Percentiles rank a stretch among this genome's conserved stretches.
phyloP scores from a whole-genome alignment of 2,888 invertebrate species.

The Nudaria mundana region DNA sequence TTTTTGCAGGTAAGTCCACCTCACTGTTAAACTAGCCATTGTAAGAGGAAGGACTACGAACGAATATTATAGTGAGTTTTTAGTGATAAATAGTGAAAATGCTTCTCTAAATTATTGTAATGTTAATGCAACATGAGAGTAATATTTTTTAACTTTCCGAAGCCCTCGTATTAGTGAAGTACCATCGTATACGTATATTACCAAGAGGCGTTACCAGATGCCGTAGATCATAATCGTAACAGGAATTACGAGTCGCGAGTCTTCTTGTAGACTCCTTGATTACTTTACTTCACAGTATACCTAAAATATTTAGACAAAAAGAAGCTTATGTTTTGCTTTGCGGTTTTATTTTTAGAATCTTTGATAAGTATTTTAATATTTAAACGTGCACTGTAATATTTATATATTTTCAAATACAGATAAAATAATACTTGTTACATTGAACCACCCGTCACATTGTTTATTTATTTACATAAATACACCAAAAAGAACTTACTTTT shows the following conservation, averaged over 20 bases:
- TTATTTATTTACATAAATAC: not conserved
- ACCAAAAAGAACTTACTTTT: too few species aligned
- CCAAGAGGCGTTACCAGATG: slow-evolving; percentile 31
- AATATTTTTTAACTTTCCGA: not conserved
- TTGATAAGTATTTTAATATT: not conserved
- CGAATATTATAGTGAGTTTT: too few species aligned
- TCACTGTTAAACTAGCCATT: too few species aligned
- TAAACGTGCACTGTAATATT: not conserved
- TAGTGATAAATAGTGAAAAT: too few species aligned
- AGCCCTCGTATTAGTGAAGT: slow-evolving; percentile 3
- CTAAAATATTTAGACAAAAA: not conserved
- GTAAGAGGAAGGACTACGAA: too few species aligned
- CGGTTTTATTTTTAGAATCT: not conserved
- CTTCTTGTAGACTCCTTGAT: slow-evolving; percentile 38
- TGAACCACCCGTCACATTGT: too few species aligned
- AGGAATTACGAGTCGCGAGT: slow-evolving; percentile 45
- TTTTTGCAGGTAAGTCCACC: too few species aligned
- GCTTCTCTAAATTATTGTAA: too few species aligned
- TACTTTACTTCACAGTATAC: slow-evolving; percentile 36
- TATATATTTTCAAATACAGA: too few species aligned
- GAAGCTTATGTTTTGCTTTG: too few species aligned
- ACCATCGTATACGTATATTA: slow-evolving; percentile 6
- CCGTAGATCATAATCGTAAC: slow-evolving; percentile 43
- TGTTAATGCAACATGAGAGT: too few species aligned
- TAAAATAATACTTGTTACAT: not conserved